Base-by-base conservation (phyloP, 2,888 invertebrate species). In the Odontothrips loti region DNA sequence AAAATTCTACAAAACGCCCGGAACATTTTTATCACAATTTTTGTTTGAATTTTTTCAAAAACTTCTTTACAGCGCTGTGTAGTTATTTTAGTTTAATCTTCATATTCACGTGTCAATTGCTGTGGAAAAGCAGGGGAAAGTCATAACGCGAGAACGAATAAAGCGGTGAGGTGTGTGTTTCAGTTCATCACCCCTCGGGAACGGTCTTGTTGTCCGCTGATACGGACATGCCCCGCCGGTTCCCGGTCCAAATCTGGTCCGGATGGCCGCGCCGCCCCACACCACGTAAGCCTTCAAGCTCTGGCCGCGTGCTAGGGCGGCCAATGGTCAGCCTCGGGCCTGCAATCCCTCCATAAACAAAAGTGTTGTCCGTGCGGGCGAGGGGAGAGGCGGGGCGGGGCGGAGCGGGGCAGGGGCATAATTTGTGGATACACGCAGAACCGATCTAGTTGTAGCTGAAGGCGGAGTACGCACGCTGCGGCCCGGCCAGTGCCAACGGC, bases 331-430 rank as follows among this genome's bases (percentile, higher is more conserved):
- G 58, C 58, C 58, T 58, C 58, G 58, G 68, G 23, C 68, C 68
- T 75, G 68, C 68, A 75, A 75, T 75, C 68, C 68, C 23, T 75
- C 68, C 68, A 75, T 75, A 75, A 75, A 75, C 68, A 75, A 75
- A 75, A 75, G 58, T 58, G 58, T 58, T 58, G 58, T 58, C 58
- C 58, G 17, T 17, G 20, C 6, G 20, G 51, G 15, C 6, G 51
- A 3, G 51, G 51, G 51, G 51, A 2, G 2, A 10, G 6, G 2
- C 6, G 51, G 51, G 51, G 51, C 51, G 6, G 3, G 10, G 51
- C 6, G 20, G 51, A 6, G 34, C 34, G 58, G 58, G 58, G 58
- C 58, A 58, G 20, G 68, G 68, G 68, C 68, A 75, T 75, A 75
- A 75, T 75, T 75, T 75, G 68, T 75, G 27, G 68, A 75, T 75